Conservation (phyloP, 2,888 invertebrate genomes). For the Macrophya alboannulata region DNA sequence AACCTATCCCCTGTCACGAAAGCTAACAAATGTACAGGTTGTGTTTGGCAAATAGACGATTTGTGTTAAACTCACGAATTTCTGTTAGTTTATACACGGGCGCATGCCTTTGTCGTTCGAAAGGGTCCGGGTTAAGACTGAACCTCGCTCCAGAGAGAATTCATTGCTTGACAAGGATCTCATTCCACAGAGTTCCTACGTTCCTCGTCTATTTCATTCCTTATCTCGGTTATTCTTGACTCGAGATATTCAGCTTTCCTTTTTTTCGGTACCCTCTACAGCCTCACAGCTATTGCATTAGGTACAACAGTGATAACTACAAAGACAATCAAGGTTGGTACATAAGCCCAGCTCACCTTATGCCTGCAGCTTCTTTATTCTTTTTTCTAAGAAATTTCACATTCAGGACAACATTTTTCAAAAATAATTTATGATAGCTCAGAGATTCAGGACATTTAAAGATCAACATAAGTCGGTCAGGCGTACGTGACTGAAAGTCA, state of each 20-base stretch:
- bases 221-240: conserved; percentile 32
- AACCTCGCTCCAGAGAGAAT: conserved; percentile 35
- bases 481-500: neutral
- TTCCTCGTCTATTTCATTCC: conserved; percentile 34
- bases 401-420: neutral
- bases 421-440: neutral
- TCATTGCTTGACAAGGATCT: conserved; percentile 48
- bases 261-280: conserved; percentile 29
- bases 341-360: neutral
- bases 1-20: conserved; percentile 41
- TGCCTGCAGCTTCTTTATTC: neutral
- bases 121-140: conserved; percentile 40
- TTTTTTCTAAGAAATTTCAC: neutral
- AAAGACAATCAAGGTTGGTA: neutral
- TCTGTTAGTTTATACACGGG: conserved; percentile 50
- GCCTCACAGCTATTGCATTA: conserved; percentile 1
- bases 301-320: conserved; percentile 21
- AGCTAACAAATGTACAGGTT: conserved; percentile 48
- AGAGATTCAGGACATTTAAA: neutral
- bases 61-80: conserved; percentile 47
- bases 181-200: conserved; percentile 34
- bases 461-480: neutral
- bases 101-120: conserved; percentile 45
- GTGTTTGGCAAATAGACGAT: conserved; percentile 51
- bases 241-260: conserved; percentile 17